These are phyloP conservation scores for Corvus moneduloides DNA, from an alignment of 2,113 vertebrate species.

Conservation along the genomic window DNA sequence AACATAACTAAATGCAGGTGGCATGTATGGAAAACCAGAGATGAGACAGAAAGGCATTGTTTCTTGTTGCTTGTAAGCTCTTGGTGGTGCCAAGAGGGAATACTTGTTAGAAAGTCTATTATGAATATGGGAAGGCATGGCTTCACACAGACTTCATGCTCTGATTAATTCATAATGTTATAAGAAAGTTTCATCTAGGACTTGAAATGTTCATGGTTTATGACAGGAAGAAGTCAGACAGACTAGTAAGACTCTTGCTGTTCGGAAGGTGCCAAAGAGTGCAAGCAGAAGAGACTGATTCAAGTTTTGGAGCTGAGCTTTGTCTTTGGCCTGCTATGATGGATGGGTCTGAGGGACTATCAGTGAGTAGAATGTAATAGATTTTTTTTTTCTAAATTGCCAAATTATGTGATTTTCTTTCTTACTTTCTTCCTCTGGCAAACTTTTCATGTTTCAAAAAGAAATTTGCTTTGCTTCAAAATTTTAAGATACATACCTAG, in stretches of 20 bases:
- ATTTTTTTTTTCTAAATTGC: background rate
- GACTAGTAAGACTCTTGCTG: background rate
- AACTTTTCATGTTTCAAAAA: background rate
- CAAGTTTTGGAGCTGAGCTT: background rate
- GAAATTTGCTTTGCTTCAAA: background rate
- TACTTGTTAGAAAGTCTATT: background rate
- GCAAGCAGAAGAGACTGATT: background rate
- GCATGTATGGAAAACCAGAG: background rate
- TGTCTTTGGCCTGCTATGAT: background rate
- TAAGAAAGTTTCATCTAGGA: background rate
- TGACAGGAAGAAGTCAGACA: background rate
- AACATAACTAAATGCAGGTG: background rate
- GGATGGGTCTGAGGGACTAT: background rate
- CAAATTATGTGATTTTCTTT: background rate
- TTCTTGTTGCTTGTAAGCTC: background rate
- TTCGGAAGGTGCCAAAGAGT: background rate
- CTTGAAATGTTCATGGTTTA: background rate
- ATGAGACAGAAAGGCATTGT: background rate
- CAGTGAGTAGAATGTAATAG: background rate
- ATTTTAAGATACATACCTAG: background rate
- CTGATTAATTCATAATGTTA: background rate
- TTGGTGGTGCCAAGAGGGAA: background rate
- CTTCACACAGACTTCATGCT: background rate
- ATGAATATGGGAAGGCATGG: background rate
- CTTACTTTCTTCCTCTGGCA: background rate